A percentile compares a stretch with the other conserved stretches of the same genome.
These are phyloP conservation scores for Sycobia sp. DNA, from an alignment of 1,140 invertebrate genomes.

Conservation along the genomic window DNA sequence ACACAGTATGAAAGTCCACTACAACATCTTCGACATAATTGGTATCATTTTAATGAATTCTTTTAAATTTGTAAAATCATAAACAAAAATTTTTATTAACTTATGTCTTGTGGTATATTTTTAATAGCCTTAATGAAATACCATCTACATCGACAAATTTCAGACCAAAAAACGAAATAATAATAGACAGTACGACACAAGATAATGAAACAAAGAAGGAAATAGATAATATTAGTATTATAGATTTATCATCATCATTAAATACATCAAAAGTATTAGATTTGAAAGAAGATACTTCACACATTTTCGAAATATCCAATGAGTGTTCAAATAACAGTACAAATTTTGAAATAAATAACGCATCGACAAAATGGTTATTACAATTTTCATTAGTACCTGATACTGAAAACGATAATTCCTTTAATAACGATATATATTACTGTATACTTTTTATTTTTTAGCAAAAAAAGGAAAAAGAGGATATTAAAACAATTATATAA, in stretches of 20 bases:
- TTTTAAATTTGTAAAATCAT: not conserved
- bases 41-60: constrained; percentile 8
- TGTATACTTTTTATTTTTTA: not conserved
- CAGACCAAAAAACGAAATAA: not conserved
- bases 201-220: not conserved
- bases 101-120: not conserved
- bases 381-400: not conserved
- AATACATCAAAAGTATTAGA: not conserved
- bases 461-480: not conserved
- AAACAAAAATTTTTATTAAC: not conserved
- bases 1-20: constrained; percentile 25
- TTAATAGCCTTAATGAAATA: not conserved
- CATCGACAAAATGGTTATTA: not conserved
- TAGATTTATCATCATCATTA: constrained; percentile 1
- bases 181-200: not conserved
- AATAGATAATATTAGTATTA: not conserved
- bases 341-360: not conserved
- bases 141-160: not conserved
- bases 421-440: not conserved
- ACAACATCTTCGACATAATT: constrained; percentile 2
- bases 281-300: not conserved
- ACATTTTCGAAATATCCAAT: not conserved
- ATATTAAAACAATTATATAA: not conserved
- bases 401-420: not conserved
- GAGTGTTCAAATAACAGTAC: not conserved